Conservation (phyloP, 1,140 invertebrate species). For the Apis mellifera region Amel_HAv3.1 CM009935.2:13258501-13259000, state of each 20-base stretch:
- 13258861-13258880: slow-evolving; percentile 93
- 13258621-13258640: not conserved
- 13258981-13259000: slow-evolving; percentile 90
- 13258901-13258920: slow-evolving; percentile 14
- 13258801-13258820: slow-evolving; percentile 95
- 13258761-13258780: slow-evolving; percentile 83
- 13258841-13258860: slow-evolving; percentile 92
- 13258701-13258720: slow-evolving; percentile 88
- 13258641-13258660: not conserved
- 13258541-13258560: slow-evolving; percentile 87
- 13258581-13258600: slow-evolving; percentile 85
- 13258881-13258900: slow-evolving; percentile 14
- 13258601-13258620: slow-evolving; percentile 70
- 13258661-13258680: slow-evolving; percentile 50
- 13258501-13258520: slow-evolving; percentile 88
- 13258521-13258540: slow-evolving; percentile 85
- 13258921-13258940: slow-evolving; percentile 80
- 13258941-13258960: slow-evolving; percentile 90
- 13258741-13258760: slow-evolving; percentile 82
- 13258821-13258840: slow-evolving; percentile 92
- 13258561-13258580: slow-evolving; percentile 86
- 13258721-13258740: slow-evolving; percentile 81
- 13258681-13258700: slow-evolving; percentile 82
- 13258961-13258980: slow-evolving; percentile 88
- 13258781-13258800: slow-evolving; percentile 94